These are phyloP conservation scores for Meloidogyne exigua DNA, from an alignment of 1,140 invertebrate genomes.

Conservation along the genomic window DNA sequence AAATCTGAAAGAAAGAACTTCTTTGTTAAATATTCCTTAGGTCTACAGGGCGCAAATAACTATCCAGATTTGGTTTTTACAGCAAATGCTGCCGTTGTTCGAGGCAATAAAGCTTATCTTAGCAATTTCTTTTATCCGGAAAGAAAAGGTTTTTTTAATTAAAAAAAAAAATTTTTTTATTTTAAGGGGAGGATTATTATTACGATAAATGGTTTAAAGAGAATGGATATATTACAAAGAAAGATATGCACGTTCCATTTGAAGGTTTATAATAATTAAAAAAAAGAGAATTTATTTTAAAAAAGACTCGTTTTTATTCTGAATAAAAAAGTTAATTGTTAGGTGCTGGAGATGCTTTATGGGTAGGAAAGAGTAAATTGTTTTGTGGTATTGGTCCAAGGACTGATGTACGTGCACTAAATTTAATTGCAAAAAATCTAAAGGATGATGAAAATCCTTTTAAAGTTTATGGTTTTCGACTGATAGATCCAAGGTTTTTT, in stretches of 20 bases:
- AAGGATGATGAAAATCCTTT: slow-evolving; percentile 48
- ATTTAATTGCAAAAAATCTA: slow-evolving; percentile 45
- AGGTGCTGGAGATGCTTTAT: slow-evolving; percentile 32
- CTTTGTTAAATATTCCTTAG: neutral
- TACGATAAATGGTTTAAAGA: slow-evolving; percentile 59
- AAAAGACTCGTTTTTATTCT: neutral
- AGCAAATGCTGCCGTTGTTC: slow-evolving; percentile 59
- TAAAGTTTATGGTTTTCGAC: slow-evolving; percentile 51
- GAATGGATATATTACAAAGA: slow-evolving; percentile 53
- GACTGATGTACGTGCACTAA: slow-evolving; percentile 57
- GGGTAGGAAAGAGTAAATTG: slow-evolving; percentile 54
- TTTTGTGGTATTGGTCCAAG: slow-evolving; percentile 61
- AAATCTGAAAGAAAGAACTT: neutral
- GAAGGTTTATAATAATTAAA: slow-evolving; percentile 47
- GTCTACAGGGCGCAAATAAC: slow-evolving; percentile 57
- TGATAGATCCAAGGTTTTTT: slow-evolving; percentile 55
- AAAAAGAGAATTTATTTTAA: neutral
- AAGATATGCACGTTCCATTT: slow-evolving; percentile 57
- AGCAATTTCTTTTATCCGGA: slow-evolving; percentile 62
- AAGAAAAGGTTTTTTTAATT: slow-evolving; percentile 40
- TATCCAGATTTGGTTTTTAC: slow-evolving; percentile 62
- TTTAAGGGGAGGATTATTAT: slow-evolving; percentile 54
- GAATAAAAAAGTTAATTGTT: too few relatives aligned
- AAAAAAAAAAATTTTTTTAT: neutral
- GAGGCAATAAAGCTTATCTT: slow-evolving; percentile 59